A percentile compares a stretch with the other conserved stretches of the same genome.
Evolutionary conservation across 2,797 vertebrate species (phyloP).

Genomic region (Clarias platycephalus): DNA sequence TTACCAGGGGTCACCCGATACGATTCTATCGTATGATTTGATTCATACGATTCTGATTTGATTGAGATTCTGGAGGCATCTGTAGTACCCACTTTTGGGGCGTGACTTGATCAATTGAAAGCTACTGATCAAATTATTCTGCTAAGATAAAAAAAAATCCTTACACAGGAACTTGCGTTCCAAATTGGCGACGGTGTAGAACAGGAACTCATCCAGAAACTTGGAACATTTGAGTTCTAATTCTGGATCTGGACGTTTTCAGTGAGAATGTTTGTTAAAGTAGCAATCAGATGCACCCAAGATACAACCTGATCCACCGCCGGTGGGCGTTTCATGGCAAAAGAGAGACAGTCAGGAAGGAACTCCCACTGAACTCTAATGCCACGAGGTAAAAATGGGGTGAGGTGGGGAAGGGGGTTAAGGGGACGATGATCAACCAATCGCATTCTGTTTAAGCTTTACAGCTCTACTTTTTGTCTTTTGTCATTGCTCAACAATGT

Average conservation of each 20-base stretch:
- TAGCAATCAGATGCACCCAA: not conserved
- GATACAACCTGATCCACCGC: not conserved
- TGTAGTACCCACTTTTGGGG: not conserved
- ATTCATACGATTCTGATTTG: too few species aligned
- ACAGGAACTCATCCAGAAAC: not conserved
- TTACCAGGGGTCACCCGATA: too few species aligned
- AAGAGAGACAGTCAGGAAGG: not conserved
- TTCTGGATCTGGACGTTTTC: not conserved
- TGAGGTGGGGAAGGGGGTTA: not conserved
- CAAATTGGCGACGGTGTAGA: not conserved
- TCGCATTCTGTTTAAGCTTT: constrained; percentile 16
- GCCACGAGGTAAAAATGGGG: not conserved
- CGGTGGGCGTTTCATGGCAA: not conserved
- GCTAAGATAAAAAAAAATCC: too few species aligned
- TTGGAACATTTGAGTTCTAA: not conserved
- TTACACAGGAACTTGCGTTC: not conserved
- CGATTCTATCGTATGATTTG: too few species aligned
- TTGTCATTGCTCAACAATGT: not conserved
- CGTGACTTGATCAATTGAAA: not conserved
- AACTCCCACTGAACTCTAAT: not conserved
- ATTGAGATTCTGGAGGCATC: too few species aligned
- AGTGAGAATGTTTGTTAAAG: not conserved
- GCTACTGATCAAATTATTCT: too few species aligned
- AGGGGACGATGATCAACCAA: not conserved
- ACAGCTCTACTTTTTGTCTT: not conserved